A percentile compares a stretch with the other conserved stretches of the same genome.
Evolutionary conservation across 2,113 vertebrate genomes (phyloP).

Genomic region (Bagarius yarrelli): DNA sequence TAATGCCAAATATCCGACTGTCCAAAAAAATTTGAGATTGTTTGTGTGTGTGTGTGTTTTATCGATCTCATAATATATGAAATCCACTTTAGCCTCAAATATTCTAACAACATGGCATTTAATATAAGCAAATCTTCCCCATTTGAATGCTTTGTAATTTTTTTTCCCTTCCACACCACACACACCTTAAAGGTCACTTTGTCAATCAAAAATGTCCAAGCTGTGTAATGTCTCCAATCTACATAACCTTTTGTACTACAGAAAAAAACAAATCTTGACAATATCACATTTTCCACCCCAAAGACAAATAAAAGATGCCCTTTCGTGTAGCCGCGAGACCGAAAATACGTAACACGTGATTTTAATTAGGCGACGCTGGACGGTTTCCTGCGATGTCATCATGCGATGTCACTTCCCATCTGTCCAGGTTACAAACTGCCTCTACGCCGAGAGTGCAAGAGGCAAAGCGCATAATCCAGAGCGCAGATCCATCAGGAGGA

Average conservation of each 20-base stretch:
- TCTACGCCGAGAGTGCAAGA: slow-evolving; percentile 26
- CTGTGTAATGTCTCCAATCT: slow-evolving; percentile 70
- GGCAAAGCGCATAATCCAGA: slow-evolving; percentile 28
- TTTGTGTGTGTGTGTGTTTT: not conserved
- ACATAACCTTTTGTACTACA: slow-evolving; percentile 69
- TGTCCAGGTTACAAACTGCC: slow-evolving; percentile 36
- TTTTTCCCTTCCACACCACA: not conserved
- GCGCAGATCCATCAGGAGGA: slow-evolving; percentile 39
- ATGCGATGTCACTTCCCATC: slow-evolving; percentile 26
- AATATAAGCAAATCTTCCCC: not conserved
- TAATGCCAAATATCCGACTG: not conserved
- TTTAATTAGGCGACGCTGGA: slow-evolving; percentile 9
- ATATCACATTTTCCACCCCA: slow-evolving; percentile 46
- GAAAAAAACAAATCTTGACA: slow-evolving; percentile 55
- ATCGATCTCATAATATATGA: not conserved
- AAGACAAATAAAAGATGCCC: slow-evolving; percentile 60
- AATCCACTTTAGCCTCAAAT: not conserved
- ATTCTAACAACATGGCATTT: not conserved
- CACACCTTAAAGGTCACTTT: slow-evolving; percentile 67
- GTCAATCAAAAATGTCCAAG: slow-evolving; percentile 68
- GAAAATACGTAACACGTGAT: slow-evolving; percentile 40
- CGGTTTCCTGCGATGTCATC: slow-evolving; percentile 14
- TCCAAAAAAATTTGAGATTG: not conserved
- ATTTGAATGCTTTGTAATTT: not conserved
- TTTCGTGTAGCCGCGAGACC: slow-evolving; percentile 62